Base-by-base conservation (phyloP, 1,140 invertebrate genomes). In the Eupeodes corollae region DNA sequence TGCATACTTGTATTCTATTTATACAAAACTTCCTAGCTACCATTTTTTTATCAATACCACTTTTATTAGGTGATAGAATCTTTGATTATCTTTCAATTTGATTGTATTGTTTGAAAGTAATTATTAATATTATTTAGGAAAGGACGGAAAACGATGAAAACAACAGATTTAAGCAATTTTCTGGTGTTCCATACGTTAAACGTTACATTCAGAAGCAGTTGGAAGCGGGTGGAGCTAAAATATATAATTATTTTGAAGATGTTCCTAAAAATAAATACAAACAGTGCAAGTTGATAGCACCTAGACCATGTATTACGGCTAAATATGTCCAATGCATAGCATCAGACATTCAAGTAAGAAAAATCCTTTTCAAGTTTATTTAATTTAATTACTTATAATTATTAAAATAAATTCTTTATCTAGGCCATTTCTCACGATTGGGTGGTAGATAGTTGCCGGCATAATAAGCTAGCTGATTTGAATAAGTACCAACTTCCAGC, bases 271-370 rank as follows among this genome's bases (percentile, higher is more conserved):
- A 61, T 26, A 74, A 78, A 12, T 78, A 78, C 45, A 48, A 56
- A 1, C 67, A 66, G 2, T 75, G 72, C 33, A 73, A 70, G 44
- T 57, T 79, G 3, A 75, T 80, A 18, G 73, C 77, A 0, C 75
- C 78, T 1, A 60, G 76, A 31, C 77, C 78, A 1, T 78, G 76
- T 46, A 63, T 70, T n/a, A 79, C 77, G 2, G 73, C 71, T 1
- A 80, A 78, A 47, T 75, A 72, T 52, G 67, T 80, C 31, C 67
- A 75, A 26, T 79, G 76, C 48, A 52, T 80, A 3, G 74, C 74
- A 0, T 72, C 72, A 3, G 73, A 74, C 15, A 73, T 80, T 3
- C 50, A 46, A 6, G 48, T 48, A 42, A 34, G 16, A 33, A 18
- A 18, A 26, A 26, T 26, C 8, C 3, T 26, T 8, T 5, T 5